Conservation (phyloP, 1,140 invertebrate genomes). For the Colletes latitarsis region DNA sequence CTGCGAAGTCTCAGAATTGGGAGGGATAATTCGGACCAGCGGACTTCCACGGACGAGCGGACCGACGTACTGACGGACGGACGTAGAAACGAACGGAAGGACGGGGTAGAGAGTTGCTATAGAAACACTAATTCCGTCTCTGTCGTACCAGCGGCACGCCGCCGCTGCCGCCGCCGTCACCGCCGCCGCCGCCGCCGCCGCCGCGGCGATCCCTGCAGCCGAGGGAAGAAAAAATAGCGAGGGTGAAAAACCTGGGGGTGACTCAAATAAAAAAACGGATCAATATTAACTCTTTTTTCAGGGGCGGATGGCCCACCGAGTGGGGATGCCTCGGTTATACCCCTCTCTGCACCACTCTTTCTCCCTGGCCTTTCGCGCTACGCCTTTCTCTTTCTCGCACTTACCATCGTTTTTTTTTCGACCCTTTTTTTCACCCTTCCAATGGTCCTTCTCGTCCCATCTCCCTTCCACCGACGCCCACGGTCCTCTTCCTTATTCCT, state of each 20-base stretch:
- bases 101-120: constrained; percentile 79
- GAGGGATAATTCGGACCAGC: constrained; percentile 55
- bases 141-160: constrained; percentile 65
- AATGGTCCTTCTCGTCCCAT: constrained; percentile 34
- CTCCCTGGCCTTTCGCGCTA: constrained; percentile 31
- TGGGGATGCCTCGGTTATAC: constrained; percentile 67
- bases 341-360: constrained; percentile 22
- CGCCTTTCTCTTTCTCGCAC: constrained; percentile 7
- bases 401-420: constrained; percentile 31
- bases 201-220: constrained; percentile 70
- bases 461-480: constrained; percentile 34
- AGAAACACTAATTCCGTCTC: constrained; percentile 80
- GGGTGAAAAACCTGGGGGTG: constrained; percentile 80
- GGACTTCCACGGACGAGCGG: constrained; percentile 53
- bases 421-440: constrained; percentile 58
- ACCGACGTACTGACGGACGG: constrained; percentile 50
- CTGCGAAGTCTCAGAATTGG: constrained; percentile 28
- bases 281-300: constrained; percentile 82
- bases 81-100: constrained; percentile 57
- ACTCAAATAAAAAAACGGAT: constrained; percentile 81
- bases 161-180: background rate
- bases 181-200: background rate
- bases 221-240: constrained; percentile 80
- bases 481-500: constrained; percentile 26
- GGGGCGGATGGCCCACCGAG: constrained; percentile 75